Conservation (phyloP, 2,797 vertebrate species). For the Falco cherrug region DNA sequence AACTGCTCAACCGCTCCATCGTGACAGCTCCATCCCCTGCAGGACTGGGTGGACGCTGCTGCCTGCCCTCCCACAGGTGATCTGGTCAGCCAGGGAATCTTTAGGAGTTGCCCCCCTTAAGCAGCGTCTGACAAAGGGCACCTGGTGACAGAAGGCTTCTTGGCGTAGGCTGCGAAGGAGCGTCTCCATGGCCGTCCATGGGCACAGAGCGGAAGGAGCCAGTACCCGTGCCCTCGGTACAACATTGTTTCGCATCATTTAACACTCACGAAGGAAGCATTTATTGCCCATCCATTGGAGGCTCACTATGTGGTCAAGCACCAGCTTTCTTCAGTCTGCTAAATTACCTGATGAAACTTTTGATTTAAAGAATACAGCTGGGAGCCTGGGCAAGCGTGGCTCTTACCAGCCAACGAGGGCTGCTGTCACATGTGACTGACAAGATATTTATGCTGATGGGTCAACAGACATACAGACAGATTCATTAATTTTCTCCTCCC, state of each 20-base stretch:
- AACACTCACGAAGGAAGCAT: neutral
- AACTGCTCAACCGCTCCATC: neutral
- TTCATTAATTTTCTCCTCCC: conserved; percentile 54
- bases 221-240: rapidly evolving
- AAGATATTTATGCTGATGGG: conserved; percentile 37
- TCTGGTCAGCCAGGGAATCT: neutral
- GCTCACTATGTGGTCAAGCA: neutral
- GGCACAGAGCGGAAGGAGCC: rapidly evolving
- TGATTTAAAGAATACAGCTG: neutral
- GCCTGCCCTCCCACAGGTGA: neutral
- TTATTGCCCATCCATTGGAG: neutral
- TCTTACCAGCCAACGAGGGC: neutral
- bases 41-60: neutral
- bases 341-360: conserved; percentile 40
- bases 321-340: neutral
- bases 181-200: neutral
- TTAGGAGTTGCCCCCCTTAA: neutral
- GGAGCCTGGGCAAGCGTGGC: rapidly evolving
- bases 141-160: neutral
- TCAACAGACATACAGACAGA: conserved; percentile 33
- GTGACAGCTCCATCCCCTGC: neutral
- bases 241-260: neutral
- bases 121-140: neutral
- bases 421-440: conserved; percentile 22
- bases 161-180: neutral